Evolutionary conservation across 2,797 vertebrate genomes (phyloP), one percentile per base, ranked within the genome.

Genomic region (Alauda arvensis): DNA sequence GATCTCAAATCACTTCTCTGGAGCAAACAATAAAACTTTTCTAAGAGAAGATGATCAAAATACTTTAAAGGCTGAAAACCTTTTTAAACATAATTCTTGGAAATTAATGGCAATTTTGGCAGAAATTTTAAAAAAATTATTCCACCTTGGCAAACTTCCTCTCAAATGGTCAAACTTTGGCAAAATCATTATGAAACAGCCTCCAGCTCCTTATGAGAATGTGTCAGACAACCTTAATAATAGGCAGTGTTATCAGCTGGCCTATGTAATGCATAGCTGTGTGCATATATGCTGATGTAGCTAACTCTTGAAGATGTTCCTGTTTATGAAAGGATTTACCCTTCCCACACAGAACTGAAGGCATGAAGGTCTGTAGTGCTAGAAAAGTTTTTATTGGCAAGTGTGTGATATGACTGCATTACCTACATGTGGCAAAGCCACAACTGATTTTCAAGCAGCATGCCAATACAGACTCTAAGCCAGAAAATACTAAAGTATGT

Each of bases 381-480:
- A 82, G 49, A 8, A 86, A 81, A 77, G 46, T 43, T 92, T 87
- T 87, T 65, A 24, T 51, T 94, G 90, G 88, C 90, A 77, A 61
- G 12, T 33, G 8, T n/a, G 6, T 45, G 13, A 34, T 56, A 57
- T 77, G 78, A 89, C 57, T 84, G 46, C 62, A 71, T 85, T 74
- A 90, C 51, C 71, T 77, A 87, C 78, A 74, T 77, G 78, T 82
- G 76, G 71, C 84, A 92, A 94, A 93, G 65, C 31, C 78, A 84
- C 12, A 2, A 70, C 11, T 63, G 68, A 53, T 88, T 86, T 79
- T 53, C 75, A 82, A 84, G 49, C 39, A 56, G 24, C 14, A 39
- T 63, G 75, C 78, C 81, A 91, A 84, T 59, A 67, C 29, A 89
- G 39, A 69, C 7, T 46, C 21, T 63, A 70, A 79, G 53, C 49